A percentile compares a stretch with the other conserved stretches of the same genome.
Conservation (phyloP, 1,140 invertebrate genomes). For the Diprion similis region DNA sequence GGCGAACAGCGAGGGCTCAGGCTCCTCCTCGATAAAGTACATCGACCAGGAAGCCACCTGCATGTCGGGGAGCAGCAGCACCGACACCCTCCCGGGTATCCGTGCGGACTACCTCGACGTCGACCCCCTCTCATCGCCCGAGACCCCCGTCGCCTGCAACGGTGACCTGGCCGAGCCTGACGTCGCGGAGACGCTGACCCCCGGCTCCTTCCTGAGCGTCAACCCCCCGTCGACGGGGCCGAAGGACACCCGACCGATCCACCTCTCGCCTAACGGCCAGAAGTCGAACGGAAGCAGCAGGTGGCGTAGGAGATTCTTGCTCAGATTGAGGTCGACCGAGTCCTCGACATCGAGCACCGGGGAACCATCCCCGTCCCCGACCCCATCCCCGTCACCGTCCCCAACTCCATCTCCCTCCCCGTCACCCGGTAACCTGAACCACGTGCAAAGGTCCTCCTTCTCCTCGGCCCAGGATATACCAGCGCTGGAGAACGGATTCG, state of each 20-base stretch:
- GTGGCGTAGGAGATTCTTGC: slow-evolving; percentile 46
- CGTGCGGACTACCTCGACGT: slow-evolving; percentile 52
- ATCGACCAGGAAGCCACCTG: slow-evolving; percentile 53
- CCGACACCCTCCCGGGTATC: slow-evolving; percentile 54
- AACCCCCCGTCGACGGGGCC: background rate
- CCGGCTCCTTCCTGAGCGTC: background rate
- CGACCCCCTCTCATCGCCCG: slow-evolving; percentile 50
- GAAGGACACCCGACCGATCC: background rate
- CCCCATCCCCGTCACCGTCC: slow-evolving; percentile 39
- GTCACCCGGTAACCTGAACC: slow-evolving; percentile 10
- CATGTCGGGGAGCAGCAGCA: slow-evolving; percentile 48
- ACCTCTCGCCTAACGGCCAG: background rate
- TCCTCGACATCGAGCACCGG: slow-evolving; percentile 42
- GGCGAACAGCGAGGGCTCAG: slow-evolving; percentile 50
- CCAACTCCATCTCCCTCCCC: background rate
- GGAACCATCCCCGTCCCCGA: slow-evolving; percentile 40
- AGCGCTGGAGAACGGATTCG: slow-evolving; percentile 46
- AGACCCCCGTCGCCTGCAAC: slow-evolving; percentile 38
- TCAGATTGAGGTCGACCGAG: slow-evolving; percentile 46
- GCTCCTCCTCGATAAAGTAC: slow-evolving; percentile 52
- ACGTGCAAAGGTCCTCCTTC: slow-evolving; percentile 24
- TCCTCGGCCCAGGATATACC: slow-evolving; percentile 40
- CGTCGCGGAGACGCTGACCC: slow-evolving; percentile 29
- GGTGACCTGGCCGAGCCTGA: slow-evolving; percentile 35
- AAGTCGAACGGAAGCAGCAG: slow-evolving; percentile 26